These are phyloP conservation scores for Xanthostigma xanthostigma DNA, from an alignment of 2,888 invertebrate genomes.

Conservation along the genomic window DNA sequence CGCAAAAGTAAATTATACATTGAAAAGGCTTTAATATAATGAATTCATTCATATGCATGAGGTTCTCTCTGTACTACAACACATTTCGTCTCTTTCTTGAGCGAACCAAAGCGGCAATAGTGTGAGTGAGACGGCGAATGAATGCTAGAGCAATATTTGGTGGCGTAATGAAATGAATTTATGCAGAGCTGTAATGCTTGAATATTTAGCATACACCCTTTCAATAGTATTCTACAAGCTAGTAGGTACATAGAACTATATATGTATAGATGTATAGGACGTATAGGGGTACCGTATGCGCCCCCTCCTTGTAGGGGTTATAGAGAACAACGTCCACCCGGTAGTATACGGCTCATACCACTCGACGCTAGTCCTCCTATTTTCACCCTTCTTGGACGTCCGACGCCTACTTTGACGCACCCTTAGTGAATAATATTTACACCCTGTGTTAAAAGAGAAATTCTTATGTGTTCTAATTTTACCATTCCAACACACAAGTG, in stretches of 20 bases:
- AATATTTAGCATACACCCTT: conserved; percentile 30
- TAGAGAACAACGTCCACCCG: too few species aligned
- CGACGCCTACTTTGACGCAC: too few species aligned
- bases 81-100: conserved; percentile 16
- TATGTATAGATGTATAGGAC: background rate
- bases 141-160: conserved; percentile 43
- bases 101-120: too few species aligned
- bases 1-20: conserved; percentile 52
- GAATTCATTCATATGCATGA: conserved; percentile 51
- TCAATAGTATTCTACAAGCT: background rate
- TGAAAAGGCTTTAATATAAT: conserved; percentile 50
- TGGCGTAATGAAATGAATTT: conserved; percentile 49
- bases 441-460: too few species aligned
- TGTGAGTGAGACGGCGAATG: conserved; percentile 11
- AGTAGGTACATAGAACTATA: background rate
- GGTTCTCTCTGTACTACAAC: conserved; percentile 16
- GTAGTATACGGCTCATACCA: too few species aligned
- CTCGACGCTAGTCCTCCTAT: too few species aligned
- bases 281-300: background rate
- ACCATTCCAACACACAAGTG: too few species aligned
- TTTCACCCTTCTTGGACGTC: too few species aligned
- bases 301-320: background rate
- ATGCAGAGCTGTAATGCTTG: conserved; percentile 48
- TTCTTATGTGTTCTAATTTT: too few species aligned
- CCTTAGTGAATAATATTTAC: too few species aligned